phyloP scores from a whole-genome alignment of 2,113 vertebrate genomes.

The Crotalus horridus region DNA sequence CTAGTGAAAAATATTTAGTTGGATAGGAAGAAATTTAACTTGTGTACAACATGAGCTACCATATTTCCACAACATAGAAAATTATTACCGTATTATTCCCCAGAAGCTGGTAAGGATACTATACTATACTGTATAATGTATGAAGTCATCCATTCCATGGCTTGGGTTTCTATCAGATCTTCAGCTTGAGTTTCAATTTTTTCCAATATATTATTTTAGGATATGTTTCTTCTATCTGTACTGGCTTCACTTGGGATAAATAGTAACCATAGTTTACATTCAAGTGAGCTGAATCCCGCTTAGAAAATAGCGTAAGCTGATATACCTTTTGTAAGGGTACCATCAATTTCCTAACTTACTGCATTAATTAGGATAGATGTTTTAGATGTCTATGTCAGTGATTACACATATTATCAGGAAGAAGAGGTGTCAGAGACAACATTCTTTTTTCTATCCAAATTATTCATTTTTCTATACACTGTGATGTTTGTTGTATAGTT shows the following conservation, averaged over 20 bases:
- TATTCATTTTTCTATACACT: background rate
- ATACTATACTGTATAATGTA: background rate
- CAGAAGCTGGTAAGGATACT: background rate
- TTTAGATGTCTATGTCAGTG: background rate
- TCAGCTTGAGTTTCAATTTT: no score
- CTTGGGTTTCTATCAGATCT: background rate
- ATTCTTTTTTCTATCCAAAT: background rate
- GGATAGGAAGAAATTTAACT: background rate
- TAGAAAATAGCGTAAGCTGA: background rate
- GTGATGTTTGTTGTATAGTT: background rate
- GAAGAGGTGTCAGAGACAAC: background rate
- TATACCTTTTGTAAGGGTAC: background rate
- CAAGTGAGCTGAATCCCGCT: background rate
- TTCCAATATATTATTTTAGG: background rate
- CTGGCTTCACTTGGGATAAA: background rate
- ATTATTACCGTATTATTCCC: background rate
- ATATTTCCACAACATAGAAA: background rate
- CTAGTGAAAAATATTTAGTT: fast-evolving
- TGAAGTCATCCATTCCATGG: background rate
- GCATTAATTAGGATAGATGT: background rate
- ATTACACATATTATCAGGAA: background rate
- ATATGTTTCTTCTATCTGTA: background rate
- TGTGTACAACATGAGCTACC: background rate
- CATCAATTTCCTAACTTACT: background rate
- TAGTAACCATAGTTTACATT: background rate